Evolutionary conservation across 2,113 vertebrate species (phyloP).

Genomic region (Myotis davidii): DNA sequence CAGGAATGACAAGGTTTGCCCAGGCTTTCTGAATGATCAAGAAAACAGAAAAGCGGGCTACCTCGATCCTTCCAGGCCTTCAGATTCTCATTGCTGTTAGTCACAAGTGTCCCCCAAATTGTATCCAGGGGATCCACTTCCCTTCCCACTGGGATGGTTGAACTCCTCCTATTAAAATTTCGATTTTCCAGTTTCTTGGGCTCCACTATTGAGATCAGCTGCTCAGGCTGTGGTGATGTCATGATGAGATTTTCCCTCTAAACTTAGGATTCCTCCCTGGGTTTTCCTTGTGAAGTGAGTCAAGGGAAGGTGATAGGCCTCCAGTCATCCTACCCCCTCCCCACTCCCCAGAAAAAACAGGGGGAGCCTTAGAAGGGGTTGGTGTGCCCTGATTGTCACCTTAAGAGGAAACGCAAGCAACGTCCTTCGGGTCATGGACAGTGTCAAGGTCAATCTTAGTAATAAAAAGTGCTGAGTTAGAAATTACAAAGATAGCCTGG

Average conservation of each 20-base stretch:
- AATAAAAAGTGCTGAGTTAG: background rate
- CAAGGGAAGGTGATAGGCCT: background rate
- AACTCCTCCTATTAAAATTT: background rate
- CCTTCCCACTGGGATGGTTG: background rate
- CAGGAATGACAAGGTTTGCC: fast-evolving
- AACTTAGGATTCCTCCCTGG: background rate
- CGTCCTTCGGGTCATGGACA: background rate
- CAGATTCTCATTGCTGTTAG: background rate
- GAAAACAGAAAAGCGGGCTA: background rate
- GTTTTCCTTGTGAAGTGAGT: background rate
- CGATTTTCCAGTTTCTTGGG: background rate
- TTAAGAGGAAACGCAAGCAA: background rate
- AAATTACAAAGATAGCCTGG: background rate
- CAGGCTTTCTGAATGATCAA: background rate
- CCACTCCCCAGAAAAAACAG: background rate
- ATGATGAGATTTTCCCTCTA: background rate
- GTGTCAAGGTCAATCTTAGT: background rate
- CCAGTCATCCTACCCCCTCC: background rate
- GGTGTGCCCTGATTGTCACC: background rate
- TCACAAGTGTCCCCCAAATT: background rate
- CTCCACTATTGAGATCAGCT: background rate
- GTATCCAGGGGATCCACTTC: background rate
- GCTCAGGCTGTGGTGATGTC: background rate
- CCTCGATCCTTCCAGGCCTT: background rate
- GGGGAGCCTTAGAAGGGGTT: background rate